These are phyloP conservation scores for Acanthaster planci DNA, from an alignment of 35 echinoderm and acorn worm genomes.

Conservation along the genomic window DNA sequence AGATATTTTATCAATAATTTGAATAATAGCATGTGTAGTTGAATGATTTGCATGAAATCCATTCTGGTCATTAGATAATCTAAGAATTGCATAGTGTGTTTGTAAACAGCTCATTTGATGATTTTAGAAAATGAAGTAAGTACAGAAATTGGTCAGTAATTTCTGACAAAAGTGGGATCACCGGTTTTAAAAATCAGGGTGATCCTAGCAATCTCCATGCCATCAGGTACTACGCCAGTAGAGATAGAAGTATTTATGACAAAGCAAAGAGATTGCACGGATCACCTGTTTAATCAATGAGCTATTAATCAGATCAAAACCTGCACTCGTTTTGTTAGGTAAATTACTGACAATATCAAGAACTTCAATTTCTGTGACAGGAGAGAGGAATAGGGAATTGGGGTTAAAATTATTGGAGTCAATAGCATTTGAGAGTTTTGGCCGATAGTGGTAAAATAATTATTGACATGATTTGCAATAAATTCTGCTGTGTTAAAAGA, in stretches of 20 bases:
- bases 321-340: neutral
- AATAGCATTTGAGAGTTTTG: too few relatives aligned
- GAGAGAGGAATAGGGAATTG: neutral
- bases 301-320: neutral
- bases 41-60: neutral
- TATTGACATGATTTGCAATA: too few relatives aligned
- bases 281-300: neutral
- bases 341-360: neutral
- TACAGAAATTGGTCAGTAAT: neutral
- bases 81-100: neutral
- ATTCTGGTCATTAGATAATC: neutral
- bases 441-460: too few relatives aligned
- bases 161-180: too few relatives aligned
- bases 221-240: neutral
- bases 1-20: neutral
- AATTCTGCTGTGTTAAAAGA: too few relatives aligned
- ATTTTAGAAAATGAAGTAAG: too few relatives aligned
- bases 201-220: neutral
- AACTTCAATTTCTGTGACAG: neutral
- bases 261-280: neutral
- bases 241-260: neutral
- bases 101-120: too few relatives aligned
- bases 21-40: neutral
- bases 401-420: too few relatives aligned
- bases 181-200: neutral